A percentile compares a stretch with the other conserved stretches of the same genome.
Conservation (phyloP, 2,888 invertebrate genomes). For the Diloba caeruleocephala region DNA sequence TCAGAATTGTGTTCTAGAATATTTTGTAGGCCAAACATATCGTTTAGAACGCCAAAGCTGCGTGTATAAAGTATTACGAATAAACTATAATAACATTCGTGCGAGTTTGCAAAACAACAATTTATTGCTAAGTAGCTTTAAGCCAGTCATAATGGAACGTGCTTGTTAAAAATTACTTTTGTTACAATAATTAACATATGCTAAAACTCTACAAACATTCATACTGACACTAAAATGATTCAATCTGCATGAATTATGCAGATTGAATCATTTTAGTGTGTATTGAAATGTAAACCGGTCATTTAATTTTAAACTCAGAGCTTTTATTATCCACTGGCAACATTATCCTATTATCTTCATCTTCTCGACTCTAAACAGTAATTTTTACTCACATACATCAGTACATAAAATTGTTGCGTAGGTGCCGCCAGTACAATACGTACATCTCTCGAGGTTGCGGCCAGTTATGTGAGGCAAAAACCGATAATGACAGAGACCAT, state of each 20-base stretch:
- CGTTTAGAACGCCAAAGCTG: not conserved
- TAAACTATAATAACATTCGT: not conserved
- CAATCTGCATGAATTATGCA: too few relatives aligned
- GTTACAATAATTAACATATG: too few relatives aligned
- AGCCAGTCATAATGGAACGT: too few relatives aligned
- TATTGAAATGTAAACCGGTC: constrained; percentile 1
- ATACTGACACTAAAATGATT: too few relatives aligned
- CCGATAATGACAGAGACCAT: constrained; percentile 85
- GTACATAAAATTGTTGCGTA: constrained; percentile 63
- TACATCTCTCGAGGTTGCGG: constrained; percentile 72
- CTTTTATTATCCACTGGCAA: constrained; percentile 22
- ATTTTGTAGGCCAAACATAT: not conserved
- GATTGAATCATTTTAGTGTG: too few relatives aligned
- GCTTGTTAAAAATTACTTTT: too few relatives aligned
- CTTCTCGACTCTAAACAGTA: constrained; percentile 46
- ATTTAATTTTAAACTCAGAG: constrained; percentile 23
- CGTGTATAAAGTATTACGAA: not conserved
- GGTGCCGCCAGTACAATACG: constrained; percentile 64
- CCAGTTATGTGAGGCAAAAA: constrained; percentile 85
- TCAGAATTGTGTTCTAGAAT: constrained; percentile 6
- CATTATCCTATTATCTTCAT: constrained; percentile 30
- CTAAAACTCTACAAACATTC: too few relatives aligned
- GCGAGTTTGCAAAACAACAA: not conserved
- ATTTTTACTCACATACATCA: constrained; percentile 45
- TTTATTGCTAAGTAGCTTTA: too few relatives aligned